Evolutionary conservation across 1,140 invertebrate species (phyloP).

Genomic region (Conus ventricosus): DNA sequence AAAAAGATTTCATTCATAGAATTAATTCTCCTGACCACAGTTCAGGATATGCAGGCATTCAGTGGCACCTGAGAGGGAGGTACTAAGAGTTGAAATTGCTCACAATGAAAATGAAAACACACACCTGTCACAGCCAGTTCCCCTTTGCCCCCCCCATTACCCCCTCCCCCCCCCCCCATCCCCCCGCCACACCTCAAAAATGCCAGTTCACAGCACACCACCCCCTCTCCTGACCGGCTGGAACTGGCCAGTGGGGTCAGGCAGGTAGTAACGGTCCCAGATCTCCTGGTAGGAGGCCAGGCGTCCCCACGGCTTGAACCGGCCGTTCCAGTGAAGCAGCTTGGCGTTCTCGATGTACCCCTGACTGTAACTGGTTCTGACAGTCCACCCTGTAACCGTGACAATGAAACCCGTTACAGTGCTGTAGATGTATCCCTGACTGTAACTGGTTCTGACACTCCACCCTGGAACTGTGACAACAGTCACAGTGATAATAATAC

Average conservation of each 20-base stretch:
- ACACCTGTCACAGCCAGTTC: no score
- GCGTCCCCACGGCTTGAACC: conserved; percentile 74
- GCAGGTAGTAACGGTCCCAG: conserved; percentile 74
- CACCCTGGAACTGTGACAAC: conserved; percentile 60
- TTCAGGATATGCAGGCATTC: no score
- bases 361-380: conserved; percentile 68
- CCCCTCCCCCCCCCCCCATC: no score
- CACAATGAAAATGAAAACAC: no score
- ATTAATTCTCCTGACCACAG: no score
- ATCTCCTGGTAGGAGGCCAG: conserved; percentile 66
- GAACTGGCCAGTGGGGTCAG: conserved; percentile 68
- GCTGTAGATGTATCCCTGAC: conserved; percentile 60
- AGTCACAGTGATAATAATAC: neutral
- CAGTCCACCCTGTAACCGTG: conserved; percentile 62
- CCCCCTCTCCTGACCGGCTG: conserved; percentile 34
- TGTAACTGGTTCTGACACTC: conserved; percentile 69
- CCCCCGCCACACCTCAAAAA: no score
- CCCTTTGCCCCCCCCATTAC: no score
- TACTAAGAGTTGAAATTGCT: no score
- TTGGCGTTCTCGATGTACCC: conserved; percentile 70
- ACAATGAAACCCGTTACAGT: conserved; percentile 41
- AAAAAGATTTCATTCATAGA: no score
- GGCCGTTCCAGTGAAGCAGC: conserved; percentile 74
- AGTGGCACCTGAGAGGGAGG: no score
- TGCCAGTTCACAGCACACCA: neutral